Evolutionary conservation across 2,113 vertebrate species (phyloP).

Genomic region (Cettia cetti): DNA sequence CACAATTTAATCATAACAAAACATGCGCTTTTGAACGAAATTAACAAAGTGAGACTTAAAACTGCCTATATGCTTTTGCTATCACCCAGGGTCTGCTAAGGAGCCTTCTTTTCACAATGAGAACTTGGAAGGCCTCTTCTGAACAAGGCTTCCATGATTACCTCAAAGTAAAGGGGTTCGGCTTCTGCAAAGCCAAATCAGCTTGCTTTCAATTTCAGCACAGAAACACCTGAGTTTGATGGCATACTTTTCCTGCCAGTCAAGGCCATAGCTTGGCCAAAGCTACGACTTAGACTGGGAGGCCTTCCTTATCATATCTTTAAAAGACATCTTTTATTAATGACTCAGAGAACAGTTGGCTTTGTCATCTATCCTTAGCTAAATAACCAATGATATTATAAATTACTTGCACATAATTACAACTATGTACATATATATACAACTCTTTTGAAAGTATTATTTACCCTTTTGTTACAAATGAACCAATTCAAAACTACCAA

Average conservation of each 20-base stretch:
- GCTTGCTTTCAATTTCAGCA: neutral
- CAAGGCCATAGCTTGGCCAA: too few relatives aligned
- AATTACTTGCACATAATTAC: neutral
- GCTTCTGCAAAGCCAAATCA: neutral
- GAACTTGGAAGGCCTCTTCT: neutral
- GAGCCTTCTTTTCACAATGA: neutral
- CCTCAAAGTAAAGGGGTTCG: neutral
- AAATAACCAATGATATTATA: neutral
- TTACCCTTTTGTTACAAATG: neutral
- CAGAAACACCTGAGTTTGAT: neutral
- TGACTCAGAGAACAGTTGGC: neutral
- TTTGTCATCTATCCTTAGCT: neutral
- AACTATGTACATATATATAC: neutral
- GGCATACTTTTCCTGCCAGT: neutral
- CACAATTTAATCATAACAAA: neutral
- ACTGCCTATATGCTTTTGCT: neutral
- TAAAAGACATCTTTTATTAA: neutral
- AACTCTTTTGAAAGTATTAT: neutral
- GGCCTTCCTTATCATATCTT: neutral
- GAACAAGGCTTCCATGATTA: too few relatives aligned
- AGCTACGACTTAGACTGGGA: neutral
- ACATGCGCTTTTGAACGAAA: neutral
- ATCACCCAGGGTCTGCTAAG: neutral
- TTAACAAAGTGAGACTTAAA: neutral
- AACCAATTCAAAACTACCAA: neutral